Conservation (phyloP, 2,113 vertebrate genomes). For the Chiloscyllium plagiosum region DNA sequence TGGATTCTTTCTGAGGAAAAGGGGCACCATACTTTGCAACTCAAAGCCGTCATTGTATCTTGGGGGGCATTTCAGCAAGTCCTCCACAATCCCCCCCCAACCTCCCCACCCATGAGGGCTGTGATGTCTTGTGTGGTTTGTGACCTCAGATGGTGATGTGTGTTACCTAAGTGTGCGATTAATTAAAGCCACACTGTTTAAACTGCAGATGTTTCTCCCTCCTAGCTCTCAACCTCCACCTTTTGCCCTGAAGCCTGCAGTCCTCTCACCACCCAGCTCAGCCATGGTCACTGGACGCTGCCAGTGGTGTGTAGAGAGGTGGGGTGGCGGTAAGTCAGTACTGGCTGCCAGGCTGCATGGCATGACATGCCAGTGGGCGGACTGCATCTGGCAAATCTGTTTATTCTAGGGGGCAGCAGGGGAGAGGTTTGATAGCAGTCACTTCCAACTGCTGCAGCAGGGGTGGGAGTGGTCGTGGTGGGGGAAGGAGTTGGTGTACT, state of each 20-base stretch:
- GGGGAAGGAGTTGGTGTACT: neutral
- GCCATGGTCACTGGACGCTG: neutral
- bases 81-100: too few relatives aligned
- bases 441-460: too few relatives aligned
- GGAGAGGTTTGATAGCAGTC: too few relatives aligned
- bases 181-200: neutral
- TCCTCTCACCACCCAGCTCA: neutral
- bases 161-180: neutral
- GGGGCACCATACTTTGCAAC: neutral
- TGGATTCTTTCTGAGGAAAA: neutral
- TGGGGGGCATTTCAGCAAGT: neutral
- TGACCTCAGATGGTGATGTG: conserved; percentile 22
- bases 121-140: neutral
- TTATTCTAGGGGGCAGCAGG: too few relatives aligned
- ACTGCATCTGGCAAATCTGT: too few relatives aligned
- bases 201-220: neutral
- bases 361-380: too few relatives aligned
- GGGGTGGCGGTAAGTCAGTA: too few relatives aligned
- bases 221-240: accelerated
- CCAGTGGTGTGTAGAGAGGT: neutral
- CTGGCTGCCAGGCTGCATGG: too few relatives aligned
- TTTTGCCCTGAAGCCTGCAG: neutral
- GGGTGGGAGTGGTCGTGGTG: too few relatives aligned
- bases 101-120: neutral
- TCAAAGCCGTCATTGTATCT: neutral